phyloP scores from a whole-genome alignment of 2,797 vertebrate genomes.

The Hydrophis major region DNA sequence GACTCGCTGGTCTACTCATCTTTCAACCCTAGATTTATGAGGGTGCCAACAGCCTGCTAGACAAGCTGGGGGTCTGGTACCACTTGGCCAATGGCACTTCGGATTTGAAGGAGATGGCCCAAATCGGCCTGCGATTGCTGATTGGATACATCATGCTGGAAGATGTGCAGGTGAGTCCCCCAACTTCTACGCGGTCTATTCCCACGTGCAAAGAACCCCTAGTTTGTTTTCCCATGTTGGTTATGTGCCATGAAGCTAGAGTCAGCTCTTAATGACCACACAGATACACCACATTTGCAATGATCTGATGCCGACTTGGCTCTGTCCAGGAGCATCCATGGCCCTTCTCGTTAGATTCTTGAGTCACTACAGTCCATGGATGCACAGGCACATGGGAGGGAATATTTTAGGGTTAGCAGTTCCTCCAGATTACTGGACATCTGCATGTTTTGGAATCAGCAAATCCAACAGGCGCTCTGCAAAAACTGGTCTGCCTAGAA shows the following conservation, averaged over 20 bases:
- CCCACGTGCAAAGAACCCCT: accelerated
- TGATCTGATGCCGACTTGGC: not conserved
- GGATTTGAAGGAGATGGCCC: constrained; percentile 91
- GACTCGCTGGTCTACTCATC: not conserved
- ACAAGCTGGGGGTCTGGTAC: constrained; percentile 89
- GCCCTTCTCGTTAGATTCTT: not conserved
- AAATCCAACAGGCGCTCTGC: not conserved
- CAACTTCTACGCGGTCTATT: accelerated
- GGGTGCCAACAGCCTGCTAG: constrained; percentile 90
- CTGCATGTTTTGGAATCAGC: not conserved
- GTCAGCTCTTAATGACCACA: not conserved
- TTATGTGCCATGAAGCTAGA: not conserved
- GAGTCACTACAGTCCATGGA: not conserved
- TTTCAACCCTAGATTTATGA: constrained; percentile 84
- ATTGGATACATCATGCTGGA: constrained; percentile 88
- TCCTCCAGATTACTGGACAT: not conserved
- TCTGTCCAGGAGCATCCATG: not conserved
- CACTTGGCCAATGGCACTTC: constrained; percentile 74
- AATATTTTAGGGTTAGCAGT: not conserved
- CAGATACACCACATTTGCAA: not conserved
- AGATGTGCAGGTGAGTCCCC: constrained; percentile 79
- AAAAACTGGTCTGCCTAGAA: not conserved
- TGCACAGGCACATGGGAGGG: not conserved
- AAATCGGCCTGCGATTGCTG: constrained; percentile 89
- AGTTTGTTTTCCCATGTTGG: not conserved